These are phyloP conservation scores for Arrhamphus sclerolepis DNA, from an alignment of 2,797 vertebrate species.

Conservation along the genomic window DNA sequence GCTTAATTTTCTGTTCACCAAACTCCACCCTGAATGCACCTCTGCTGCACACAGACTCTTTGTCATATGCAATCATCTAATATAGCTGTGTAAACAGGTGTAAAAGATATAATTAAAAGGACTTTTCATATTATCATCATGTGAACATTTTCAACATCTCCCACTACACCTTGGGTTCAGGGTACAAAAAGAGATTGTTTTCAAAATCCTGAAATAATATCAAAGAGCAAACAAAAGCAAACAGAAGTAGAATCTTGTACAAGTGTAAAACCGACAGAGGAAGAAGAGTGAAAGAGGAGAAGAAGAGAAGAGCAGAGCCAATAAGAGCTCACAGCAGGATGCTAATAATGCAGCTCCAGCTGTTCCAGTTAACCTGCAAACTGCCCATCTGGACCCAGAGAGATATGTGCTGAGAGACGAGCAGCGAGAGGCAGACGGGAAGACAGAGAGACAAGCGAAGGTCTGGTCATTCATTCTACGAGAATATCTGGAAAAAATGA, in stretches of 20 bases:
- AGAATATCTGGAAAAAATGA: not conserved
- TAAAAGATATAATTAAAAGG: conserved; percentile 10
- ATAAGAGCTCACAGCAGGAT: conserved; percentile 98
- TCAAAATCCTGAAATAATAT: not conserved
- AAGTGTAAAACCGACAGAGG: conserved; percentile 58
- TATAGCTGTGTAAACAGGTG: conserved; percentile 19
- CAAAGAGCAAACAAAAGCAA: not conserved
- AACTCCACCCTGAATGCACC: conserved; percentile 36
- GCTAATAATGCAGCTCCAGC: conserved; percentile 99
- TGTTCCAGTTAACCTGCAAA: conserved; percentile 99
- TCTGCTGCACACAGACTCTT: conserved; percentile 19
- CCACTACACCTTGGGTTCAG: no score
- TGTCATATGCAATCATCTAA: conserved; percentile 24
- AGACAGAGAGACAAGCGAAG: conserved; percentile 10
- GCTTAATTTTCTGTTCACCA: conserved; percentile 65
- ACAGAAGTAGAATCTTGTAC: not conserved
- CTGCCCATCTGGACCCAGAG: conserved; percentile 94
- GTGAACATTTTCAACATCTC: no score
- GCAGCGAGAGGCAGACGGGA: conserved; percentile 1
- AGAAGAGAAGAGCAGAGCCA: conserved; percentile 86
- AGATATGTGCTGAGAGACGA: conserved; percentile 33
- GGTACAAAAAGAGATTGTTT: no score
- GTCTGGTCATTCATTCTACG: not conserved
- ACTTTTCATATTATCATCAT: no score
- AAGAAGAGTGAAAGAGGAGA: conserved; percentile 42